Percentiles rank a stretch among this genome's conserved stretches.
These are phyloP conservation scores for Achroia grisella DNA, from an alignment of 1,140 invertebrate species.

Conservation along the genomic window DNA sequence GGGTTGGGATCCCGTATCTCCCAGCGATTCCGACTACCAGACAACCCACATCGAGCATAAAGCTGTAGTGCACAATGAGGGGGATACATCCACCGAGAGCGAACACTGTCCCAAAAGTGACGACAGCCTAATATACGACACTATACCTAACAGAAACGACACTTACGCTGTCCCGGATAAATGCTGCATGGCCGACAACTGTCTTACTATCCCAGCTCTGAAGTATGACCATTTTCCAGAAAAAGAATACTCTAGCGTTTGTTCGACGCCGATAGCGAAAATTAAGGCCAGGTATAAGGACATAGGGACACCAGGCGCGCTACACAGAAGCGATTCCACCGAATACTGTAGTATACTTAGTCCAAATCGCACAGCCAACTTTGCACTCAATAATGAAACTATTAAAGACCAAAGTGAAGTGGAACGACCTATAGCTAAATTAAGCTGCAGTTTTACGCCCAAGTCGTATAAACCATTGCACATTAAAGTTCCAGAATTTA, in stretches of 20 bases:
- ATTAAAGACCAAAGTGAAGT: constrained; percentile 26
- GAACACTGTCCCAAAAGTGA: constrained; percentile 29
- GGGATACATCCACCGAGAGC: constrained; percentile 29
- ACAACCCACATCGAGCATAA: constrained; percentile 40
- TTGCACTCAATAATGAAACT: constrained; percentile 26
- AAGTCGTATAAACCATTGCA: constrained; percentile 67
- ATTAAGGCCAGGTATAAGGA: constrained; percentile 40
- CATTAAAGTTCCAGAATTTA: constrained; percentile 62
- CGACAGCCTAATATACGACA: constrained; percentile 38
- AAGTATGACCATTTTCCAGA: constrained; percentile 37
- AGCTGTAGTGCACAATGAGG: constrained; percentile 30
- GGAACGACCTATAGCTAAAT: constrained; percentile 39
- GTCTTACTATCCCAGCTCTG: constrained; percentile 8
- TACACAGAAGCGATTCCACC: constrained; percentile 66
- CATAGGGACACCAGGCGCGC: constrained; percentile 40
- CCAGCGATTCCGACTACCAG: constrained; percentile 43
- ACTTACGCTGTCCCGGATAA: constrained; percentile 28
- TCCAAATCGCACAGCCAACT: constrained; percentile 43
- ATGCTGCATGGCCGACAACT: constrained; percentile 36
- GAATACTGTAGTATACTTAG: constrained; percentile 68
- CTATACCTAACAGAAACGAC: constrained; percentile 25
- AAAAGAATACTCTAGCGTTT: constrained; percentile 47
- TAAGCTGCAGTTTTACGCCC: constrained; percentile 63
- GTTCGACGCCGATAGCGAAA: constrained; percentile 55
- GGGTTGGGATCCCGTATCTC: constrained; percentile 39